Conservation (phyloP, 2,888 invertebrate species). For the Drosophila anomelani region DNA sequence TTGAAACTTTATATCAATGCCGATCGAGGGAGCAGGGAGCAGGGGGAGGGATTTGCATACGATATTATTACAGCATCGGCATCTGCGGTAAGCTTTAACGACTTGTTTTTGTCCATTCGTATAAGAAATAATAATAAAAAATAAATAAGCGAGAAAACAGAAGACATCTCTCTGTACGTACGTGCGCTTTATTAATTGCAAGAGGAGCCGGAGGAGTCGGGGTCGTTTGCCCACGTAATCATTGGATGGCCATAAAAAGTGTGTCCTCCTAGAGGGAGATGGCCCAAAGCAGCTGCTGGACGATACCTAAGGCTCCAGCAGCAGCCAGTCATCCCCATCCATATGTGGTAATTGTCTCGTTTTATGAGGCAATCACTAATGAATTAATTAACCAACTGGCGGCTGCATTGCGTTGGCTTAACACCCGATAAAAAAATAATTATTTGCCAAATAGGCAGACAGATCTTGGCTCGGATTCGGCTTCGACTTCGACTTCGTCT, state of each 20-base stretch:
- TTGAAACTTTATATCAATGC: slow-evolving; percentile 73
- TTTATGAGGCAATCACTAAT: slow-evolving; percentile 62
- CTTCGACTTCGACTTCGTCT: not conserved
- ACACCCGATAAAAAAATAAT: slow-evolving; percentile 29
- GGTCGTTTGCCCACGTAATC: slow-evolving; percentile 62
- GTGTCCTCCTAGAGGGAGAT: slow-evolving; percentile 59
- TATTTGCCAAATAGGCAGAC: slow-evolving; percentile 31
- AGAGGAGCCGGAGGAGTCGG: slow-evolving; percentile 32
- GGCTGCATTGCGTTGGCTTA: slow-evolving; percentile 29
- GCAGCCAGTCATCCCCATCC: slow-evolving; percentile 40
- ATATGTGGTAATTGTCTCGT: slow-evolving; percentile 47
- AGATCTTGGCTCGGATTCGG: slow-evolving; percentile 33
- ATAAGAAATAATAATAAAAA: slow-evolving; percentile 28
- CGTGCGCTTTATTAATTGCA: slow-evolving; percentile 66
- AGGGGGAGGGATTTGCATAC: slow-evolving; percentile 68
- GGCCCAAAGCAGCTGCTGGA: slow-evolving; percentile 34
- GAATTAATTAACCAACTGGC: slow-evolving; percentile 65
- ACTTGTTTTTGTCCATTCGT: slow-evolving; percentile 45
- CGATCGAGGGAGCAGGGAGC: slow-evolving; percentile 39
- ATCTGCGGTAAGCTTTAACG: slow-evolving; percentile 68
- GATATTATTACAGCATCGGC: slow-evolving; percentile 75
- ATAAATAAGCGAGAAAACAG: slow-evolving; percentile 19
- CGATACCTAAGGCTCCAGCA: slow-evolving; percentile 12
- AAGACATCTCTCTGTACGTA: slow-evolving; percentile 53
- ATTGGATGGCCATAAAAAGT: slow-evolving; percentile 67